Percentiles rank a stretch among this genome's conserved stretches.
These are phyloP conservation scores for Pelagia noctiluca DNA, from an alignment of 30 jellyfish, hydroid and myxozoan genomes.

Conservation along the genomic window DNA sequence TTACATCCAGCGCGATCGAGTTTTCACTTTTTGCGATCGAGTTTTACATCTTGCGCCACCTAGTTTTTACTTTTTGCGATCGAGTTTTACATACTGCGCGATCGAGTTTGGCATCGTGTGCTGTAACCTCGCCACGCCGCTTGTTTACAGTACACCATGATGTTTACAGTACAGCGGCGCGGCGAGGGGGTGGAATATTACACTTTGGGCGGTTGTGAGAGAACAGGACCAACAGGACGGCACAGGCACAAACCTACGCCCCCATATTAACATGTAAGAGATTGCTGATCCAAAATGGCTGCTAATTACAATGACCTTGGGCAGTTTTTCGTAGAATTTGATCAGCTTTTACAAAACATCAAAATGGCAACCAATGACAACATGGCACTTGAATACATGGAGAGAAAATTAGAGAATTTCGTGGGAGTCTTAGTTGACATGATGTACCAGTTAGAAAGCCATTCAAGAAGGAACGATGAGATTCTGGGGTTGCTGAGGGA, in stretches of 20 bases:
- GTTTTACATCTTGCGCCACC: not conserved
- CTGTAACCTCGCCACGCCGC: too few species aligned
- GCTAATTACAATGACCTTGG: not conserved
- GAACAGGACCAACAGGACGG: not conserved
- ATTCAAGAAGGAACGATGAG: slow-evolving; percentile 2
- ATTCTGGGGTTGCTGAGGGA: slow-evolving; percentile 5
- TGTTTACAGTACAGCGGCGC: not conserved
- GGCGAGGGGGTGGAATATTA: not conserved
- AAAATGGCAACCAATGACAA: not conserved
- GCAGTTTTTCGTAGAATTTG: not conserved
- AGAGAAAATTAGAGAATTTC: not conserved
- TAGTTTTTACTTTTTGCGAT: not conserved
- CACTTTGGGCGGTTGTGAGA: slow-evolving; percentile 5
- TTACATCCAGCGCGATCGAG: not conserved
- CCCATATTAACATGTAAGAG: not conserved
- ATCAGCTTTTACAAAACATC: slow-evolving; percentile 3
- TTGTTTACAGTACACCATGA: too few species aligned
- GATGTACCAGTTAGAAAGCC: slow-evolving; percentile 4
- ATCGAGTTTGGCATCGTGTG: not conserved
- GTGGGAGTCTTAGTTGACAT: not conserved
- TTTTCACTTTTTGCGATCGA: slow-evolving; percentile 4
- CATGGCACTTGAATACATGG: slow-evolving; percentile 6
- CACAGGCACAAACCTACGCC: slow-evolving; percentile 19
- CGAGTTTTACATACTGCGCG: slow-evolving; percentile 5
- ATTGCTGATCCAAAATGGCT: not conserved